phyloP scores from a whole-genome alignment of 1,140 invertebrate genomes.

The Papilio polytes region DNA sequence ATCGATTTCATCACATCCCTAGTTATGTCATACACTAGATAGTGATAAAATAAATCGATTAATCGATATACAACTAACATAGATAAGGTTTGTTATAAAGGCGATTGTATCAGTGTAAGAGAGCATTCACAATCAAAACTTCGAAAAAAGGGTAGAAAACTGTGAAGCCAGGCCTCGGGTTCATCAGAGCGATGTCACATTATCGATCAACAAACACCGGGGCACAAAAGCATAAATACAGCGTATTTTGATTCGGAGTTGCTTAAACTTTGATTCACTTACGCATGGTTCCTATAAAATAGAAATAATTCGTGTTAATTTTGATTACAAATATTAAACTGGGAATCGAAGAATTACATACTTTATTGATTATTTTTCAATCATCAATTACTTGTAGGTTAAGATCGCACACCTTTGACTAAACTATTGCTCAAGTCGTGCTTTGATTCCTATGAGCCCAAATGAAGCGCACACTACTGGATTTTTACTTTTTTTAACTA shows the following conservation, averaged over 20 bases:
- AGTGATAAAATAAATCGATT: neutral
- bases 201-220: conserved; percentile 54
- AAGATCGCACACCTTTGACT: too few species aligned
- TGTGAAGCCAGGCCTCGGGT: conserved; percentile 64
- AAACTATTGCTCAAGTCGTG: too few species aligned
- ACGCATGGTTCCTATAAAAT: conserved; percentile 83
- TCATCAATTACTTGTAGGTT: too few species aligned
- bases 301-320: conserved; percentile 61
- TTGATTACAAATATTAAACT: neutral
- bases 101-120: conserved; percentile 18
- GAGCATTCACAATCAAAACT: conserved; percentile 54
- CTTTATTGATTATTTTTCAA: too few species aligned
- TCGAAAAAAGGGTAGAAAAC: conserved; percentile 51
- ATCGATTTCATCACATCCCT: conserved; percentile 10
- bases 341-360: neutral
- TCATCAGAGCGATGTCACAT: conserved; percentile 39
- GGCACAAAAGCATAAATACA: conserved; percentile 73
- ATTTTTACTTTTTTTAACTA: too few species aligned
- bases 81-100: neutral
- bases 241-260: conserved; percentile 61
- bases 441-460: too few species aligned
- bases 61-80: neutral
- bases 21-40: neutral
- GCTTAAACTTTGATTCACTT: conserved; percentile 75
- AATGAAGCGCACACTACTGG: too few species aligned